These are phyloP conservation scores for Villa cingulata DNA, from an alignment of 2,888 invertebrate species.

Conservation along the genomic window DNA sequence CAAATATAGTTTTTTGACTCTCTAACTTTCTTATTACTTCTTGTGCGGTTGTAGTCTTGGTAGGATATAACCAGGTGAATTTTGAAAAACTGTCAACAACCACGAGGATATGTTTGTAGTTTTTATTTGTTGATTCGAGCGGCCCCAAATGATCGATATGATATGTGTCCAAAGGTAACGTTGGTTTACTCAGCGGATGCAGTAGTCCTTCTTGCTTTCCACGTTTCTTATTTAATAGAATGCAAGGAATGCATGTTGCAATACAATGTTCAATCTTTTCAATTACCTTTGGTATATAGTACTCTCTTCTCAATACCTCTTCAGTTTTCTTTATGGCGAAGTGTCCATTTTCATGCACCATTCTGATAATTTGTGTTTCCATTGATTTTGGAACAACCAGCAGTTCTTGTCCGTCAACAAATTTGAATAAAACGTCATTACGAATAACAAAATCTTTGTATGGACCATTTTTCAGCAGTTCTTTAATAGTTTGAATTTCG, in stretches of 20 bases:
- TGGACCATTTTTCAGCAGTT: too few species aligned
- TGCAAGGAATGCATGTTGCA: background rate
- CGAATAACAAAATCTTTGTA: too few species aligned
- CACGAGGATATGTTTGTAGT: constrained; percentile 17
- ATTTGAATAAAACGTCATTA: too few species aligned
- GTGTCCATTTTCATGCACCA: background rate
- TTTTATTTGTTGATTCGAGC: constrained; percentile 20
- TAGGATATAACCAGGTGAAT: constrained; percentile 18
- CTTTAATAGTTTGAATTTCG: too few species aligned
- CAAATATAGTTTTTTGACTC: constrained; percentile 2
- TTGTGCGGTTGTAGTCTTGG: constrained; percentile 4
- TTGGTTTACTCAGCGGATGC: background rate
- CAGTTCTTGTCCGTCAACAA: too few species aligned
- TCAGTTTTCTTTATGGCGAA: background rate
- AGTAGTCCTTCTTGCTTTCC: background rate
- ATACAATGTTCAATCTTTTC: background rate
- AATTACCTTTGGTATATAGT: background rate
- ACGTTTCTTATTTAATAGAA: too few species aligned
- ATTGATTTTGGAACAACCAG: too few species aligned
- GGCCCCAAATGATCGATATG: constrained; percentile 17
- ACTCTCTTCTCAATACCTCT: background rate
- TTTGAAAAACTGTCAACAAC: constrained; percentile 17
- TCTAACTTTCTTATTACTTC: constrained; percentile 3
- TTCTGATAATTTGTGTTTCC: too few species aligned
- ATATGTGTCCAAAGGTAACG: constrained; percentile 16